phyloP scores from a whole-genome alignment of 2,888 invertebrate species.

The Drosophila colorata region DNA sequence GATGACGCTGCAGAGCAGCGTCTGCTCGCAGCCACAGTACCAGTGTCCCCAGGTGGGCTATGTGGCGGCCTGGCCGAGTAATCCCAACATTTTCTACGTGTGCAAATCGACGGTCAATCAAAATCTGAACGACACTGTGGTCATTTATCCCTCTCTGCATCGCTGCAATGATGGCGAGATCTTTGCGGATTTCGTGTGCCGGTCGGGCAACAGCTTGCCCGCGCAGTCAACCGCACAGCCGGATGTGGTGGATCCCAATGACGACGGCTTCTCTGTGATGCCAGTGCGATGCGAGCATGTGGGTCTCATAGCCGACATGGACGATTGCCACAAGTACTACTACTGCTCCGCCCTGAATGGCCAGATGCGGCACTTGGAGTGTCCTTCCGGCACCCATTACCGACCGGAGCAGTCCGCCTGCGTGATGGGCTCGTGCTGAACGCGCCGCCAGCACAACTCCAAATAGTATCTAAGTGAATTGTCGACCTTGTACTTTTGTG shows the following conservation, averaged over 20 bases:
- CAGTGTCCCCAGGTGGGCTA: slow-evolving; percentile 81
- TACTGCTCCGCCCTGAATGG: slow-evolving; percentile 81
- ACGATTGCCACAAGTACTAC: slow-evolving; percentile 82
- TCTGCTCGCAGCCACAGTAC: slow-evolving; percentile 81
- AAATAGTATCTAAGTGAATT: slow-evolving; percentile 22
- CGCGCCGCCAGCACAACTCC: neutral
- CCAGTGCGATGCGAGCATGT: slow-evolving; percentile 57
- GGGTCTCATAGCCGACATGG: slow-evolving; percentile 75
- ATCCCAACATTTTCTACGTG: slow-evolving; percentile 84
- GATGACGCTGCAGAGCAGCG: slow-evolving; percentile 68
- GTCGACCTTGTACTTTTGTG: slow-evolving; percentile 11
- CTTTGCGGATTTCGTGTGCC: slow-evolving; percentile 79
- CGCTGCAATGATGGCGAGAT: slow-evolving; percentile 83
- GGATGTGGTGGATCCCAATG: slow-evolving; percentile 43
- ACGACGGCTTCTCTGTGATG: slow-evolving; percentile 42
- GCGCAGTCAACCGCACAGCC: slow-evolving; percentile 20
- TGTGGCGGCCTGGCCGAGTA: slow-evolving; percentile 83
- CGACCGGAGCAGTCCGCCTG: slow-evolving; percentile 73
- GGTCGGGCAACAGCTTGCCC: slow-evolving; percentile 19
- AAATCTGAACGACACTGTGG: slow-evolving; percentile 75
- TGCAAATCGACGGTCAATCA: slow-evolving; percentile 83
- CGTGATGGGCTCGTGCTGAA: slow-evolving; percentile 74
- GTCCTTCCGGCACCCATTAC: slow-evolving; percentile 81
- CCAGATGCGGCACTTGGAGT: slow-evolving; percentile 68
- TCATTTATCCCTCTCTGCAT: slow-evolving; percentile 84